Conservation (phyloP, 2,888 invertebrate genomes). For the Sylvicola cinctus region DNA sequence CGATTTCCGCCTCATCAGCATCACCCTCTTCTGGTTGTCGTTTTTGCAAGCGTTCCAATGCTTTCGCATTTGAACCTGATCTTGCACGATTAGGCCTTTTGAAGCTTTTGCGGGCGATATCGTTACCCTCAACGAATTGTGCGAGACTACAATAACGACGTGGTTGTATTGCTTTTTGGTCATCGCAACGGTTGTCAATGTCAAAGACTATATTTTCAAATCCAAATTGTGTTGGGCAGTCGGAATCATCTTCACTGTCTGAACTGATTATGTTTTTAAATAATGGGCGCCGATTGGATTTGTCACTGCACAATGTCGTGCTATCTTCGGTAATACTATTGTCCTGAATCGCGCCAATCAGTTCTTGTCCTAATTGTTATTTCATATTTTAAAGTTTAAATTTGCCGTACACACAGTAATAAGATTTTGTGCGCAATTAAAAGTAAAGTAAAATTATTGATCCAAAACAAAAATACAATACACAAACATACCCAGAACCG, state of each 20-base stretch:
- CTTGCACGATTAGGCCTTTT: slow-evolving; percentile 19
- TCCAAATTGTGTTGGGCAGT: slow-evolving; percentile 33
- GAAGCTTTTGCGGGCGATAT: slow-evolving; percentile 60
- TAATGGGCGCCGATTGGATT: slow-evolving; percentile 12
- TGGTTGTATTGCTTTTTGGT: slow-evolving; percentile 29
- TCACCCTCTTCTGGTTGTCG: slow-evolving; percentile 7
- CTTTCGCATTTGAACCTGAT: slow-evolving; percentile 3
- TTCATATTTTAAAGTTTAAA: too few relatives aligned
- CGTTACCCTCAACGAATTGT: slow-evolving; percentile 63
- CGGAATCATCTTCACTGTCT: slow-evolving; percentile 13
- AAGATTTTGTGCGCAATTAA: too few relatives aligned
- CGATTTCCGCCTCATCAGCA: slow-evolving; percentile 12
- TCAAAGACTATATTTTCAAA: slow-evolving; percentile 54
- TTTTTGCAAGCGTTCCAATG: slow-evolving; percentile 14
- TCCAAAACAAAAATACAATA: neutral
- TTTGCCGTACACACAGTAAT: slow-evolving; percentile 11
- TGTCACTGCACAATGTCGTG: slow-evolving; percentile 38
- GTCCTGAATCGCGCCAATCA: slow-evolving; percentile 43
- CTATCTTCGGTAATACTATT: slow-evolving; percentile 50
- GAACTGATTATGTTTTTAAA: neutral
- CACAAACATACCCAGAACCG: slow-evolving; percentile 30
- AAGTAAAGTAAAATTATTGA: slow-evolving; percentile 9
- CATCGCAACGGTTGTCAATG: slow-evolving; percentile 27
- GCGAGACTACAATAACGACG: slow-evolving; percentile 59
- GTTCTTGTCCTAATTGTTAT: slow-evolving; percentile 36